phyloP scores from a whole-genome alignment of 2,888 invertebrate species.

The Acanthosepion lycidas region DNA sequence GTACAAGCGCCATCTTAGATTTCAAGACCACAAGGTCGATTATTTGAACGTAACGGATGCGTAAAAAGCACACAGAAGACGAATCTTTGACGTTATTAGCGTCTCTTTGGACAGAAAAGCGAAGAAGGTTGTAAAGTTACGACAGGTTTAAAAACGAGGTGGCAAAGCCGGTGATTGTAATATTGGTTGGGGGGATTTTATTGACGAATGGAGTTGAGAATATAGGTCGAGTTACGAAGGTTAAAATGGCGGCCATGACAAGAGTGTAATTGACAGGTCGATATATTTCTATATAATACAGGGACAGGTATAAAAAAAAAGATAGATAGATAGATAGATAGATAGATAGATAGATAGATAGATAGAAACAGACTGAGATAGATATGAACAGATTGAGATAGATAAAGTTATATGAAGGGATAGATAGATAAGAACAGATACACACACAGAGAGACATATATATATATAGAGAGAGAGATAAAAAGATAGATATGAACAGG shows the following conservation, averaged over 20 bases:
- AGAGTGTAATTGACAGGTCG: neutral
- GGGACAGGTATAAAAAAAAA: neutral
- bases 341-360: neutral
- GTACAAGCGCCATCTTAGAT: neutral
- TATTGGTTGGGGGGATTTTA: neutral
- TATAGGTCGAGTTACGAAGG: neutral
- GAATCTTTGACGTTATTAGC: neutral
- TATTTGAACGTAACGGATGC: neutral
- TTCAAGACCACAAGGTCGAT: neutral
- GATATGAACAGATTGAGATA: neutral
- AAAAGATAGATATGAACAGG: too few relatives aligned
- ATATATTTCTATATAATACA: neutral
- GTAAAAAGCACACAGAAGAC: neutral
- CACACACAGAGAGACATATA: too few relatives aligned
- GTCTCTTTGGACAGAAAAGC: neutral
- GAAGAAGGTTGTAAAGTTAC: neutral
- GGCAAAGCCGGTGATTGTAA: neutral
- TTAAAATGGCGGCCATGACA: neutral
- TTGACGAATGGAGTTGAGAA: neutral
- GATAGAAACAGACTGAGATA: neutral
- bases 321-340: neutral
- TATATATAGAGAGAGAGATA: too few relatives aligned
- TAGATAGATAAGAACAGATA: neutral
- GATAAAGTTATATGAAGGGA: too few relatives aligned
- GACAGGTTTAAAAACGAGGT: neutral